These are phyloP conservation scores for Glareola pratincola DNA, from an alignment of 2,113 vertebrate genomes.

Conservation along the genomic window DNA sequence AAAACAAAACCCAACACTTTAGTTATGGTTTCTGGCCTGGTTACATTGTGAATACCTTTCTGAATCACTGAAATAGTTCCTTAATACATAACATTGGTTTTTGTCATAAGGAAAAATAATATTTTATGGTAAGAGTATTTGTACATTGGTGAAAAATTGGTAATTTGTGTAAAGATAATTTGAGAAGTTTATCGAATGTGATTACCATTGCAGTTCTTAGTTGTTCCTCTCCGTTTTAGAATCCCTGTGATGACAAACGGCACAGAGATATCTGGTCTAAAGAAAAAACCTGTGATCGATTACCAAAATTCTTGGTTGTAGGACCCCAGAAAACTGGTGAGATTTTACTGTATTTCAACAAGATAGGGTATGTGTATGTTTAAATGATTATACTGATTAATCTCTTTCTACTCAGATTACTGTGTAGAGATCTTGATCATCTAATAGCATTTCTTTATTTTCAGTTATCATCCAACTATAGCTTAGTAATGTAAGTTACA, in stretches of 20 bases:
- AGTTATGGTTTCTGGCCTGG: not conserved
- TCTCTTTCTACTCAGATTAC: not conserved
- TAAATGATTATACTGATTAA: not conserved
- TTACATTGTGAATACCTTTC: not conserved
- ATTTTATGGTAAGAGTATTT: not conserved
- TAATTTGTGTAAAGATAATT: not conserved
- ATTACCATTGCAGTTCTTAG: not conserved
- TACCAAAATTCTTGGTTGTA: constrained; percentile 94
- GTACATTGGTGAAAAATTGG: not conserved
- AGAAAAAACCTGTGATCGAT: constrained; percentile 95
- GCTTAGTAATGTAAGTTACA: not conserved
- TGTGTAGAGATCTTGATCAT: not conserved
- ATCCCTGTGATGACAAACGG: constrained; percentile 95
- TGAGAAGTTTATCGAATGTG: not conserved
- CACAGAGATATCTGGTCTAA: constrained; percentile 99
- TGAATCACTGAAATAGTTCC: not conserved
- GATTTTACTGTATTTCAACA: constrained; percentile 19
- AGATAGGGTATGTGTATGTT: not conserved
- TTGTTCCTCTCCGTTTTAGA: constrained; percentile 70
- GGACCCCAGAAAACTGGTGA: constrained; percentile 97
- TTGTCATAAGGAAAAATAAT: not conserved
- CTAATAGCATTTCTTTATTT: not conserved
- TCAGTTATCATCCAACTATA: not conserved
- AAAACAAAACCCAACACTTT: too few relatives aligned
- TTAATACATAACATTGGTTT: not conserved